Evolutionary conservation across 2,888 invertebrate species (phyloP).

Genomic region (Clusia tigrina): DNA sequence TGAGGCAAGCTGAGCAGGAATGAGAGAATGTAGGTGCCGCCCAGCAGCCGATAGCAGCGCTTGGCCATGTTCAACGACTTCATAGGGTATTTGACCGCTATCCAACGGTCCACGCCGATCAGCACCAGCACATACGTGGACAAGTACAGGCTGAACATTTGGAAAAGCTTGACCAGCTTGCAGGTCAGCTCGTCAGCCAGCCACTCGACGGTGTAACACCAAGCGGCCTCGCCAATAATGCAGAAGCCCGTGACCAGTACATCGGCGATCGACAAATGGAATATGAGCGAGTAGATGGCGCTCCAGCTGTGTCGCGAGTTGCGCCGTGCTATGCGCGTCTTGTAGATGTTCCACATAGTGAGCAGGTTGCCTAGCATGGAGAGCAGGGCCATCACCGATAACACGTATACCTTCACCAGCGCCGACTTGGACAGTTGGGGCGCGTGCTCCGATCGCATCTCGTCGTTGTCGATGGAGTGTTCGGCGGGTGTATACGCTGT

Average conservation of each 20-base stretch:
- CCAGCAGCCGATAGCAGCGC: slow-evolving; percentile 73
- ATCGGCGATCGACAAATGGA: slow-evolving; percentile 84
- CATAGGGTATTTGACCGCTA: slow-evolving; percentile 83
- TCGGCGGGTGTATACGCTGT: slow-evolving; percentile 44
- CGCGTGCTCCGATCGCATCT: slow-evolving; percentile 69
- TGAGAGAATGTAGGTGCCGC: slow-evolving; percentile 77
- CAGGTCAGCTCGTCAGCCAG: slow-evolving; percentile 79
- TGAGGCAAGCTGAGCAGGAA: slow-evolving; percentile 81
- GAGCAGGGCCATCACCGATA: slow-evolving; percentile 75
- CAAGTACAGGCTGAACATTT: slow-evolving; percentile 82
- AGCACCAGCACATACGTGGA: slow-evolving; percentile 84
- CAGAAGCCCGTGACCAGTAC: slow-evolving; percentile 83
- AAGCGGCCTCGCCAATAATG: slow-evolving; percentile 80
- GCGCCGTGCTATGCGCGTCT: slow-evolving; percentile 69
- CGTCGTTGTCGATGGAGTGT: slow-evolving; percentile 27
- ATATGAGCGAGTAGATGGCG: slow-evolving; percentile 78
- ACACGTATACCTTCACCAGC: slow-evolving; percentile 72
- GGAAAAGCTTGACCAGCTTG: slow-evolving; percentile 81
- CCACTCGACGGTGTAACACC: slow-evolving; percentile 85
- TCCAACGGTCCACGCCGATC: slow-evolving; percentile 83
- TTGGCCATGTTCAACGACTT: slow-evolving; percentile 73
- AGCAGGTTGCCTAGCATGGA: slow-evolving; percentile 79
- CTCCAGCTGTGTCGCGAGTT: slow-evolving; percentile 72
- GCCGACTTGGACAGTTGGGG: slow-evolving; percentile 73
- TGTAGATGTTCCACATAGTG: slow-evolving; percentile 78